Base-by-base conservation (phyloP, 2,888 invertebrate species). In the Panzeria rudis region DNA sequence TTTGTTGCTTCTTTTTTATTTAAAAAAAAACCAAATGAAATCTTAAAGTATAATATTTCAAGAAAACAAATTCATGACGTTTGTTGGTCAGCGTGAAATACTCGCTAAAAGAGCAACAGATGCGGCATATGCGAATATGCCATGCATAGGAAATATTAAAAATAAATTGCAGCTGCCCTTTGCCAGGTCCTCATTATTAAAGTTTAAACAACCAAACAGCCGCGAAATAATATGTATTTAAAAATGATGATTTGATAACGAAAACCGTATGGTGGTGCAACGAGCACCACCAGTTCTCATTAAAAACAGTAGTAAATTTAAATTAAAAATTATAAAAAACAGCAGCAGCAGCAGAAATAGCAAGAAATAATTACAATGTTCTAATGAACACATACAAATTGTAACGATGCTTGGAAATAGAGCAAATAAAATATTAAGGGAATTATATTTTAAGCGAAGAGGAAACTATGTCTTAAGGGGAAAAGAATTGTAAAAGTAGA, bases 201-300 rank as follows among this genome's bases (percentile, higher is more conserved):
- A 50, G 64, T 73, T 66, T 64, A 56, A 56, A 6, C 56, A 44
- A 66, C 25, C 38, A 38, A 32, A 76, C 54, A 76, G 29, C 41
- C 56, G 56, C 47, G 7, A 47, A 66, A 72, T 20, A 72, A 79
- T 54, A 59, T 59, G 64, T 59, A 59, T 80, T 80, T 66, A 56
- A 80, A 80, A 72, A 59, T 59, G 59, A 73, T 73, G 73, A 73
- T 73, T 80, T 59, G 66, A 80, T 80, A 78, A 64, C 50, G 38
- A 66, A 73, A 80, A 69, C 44, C 50, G 23, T 32, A 35, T 35
- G 59, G 32, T 7, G 32, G 17, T 17, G 52, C 54, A 29, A n/a
- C n/a, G n/a, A n/a, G n/a, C n/a, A n/a, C n/a, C 8, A 35, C 47
- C 35, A 47, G 44, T 66, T 32, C 56, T n/a, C 20, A 41, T 35